Conservation (phyloP, 2,888 invertebrate species). For the Alloplasta piceator region DNA sequence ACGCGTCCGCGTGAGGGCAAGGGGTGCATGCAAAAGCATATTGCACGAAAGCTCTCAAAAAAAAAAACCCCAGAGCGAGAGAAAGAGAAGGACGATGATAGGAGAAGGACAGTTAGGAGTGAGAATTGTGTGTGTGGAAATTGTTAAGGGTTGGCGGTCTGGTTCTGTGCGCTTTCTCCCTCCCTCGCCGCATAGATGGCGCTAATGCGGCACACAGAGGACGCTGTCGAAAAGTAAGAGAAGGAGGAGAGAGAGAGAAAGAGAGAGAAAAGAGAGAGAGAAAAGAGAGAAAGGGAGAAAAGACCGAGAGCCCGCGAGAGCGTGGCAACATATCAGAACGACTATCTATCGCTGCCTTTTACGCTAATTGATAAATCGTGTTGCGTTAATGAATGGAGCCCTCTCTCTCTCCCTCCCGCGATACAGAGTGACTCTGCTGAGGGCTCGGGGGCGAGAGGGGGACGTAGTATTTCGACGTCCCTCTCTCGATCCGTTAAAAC, state of each 20-base stretch:
- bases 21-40: too few species aligned
- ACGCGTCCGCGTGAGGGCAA: slow-evolving; percentile 32
- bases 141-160: slow-evolving; percentile 26
- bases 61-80: slow-evolving; percentile 19
- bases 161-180: slow-evolving; percentile 8
- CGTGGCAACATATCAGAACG: slow-evolving; percentile 80
- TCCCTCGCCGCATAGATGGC: slow-evolving; percentile 10
- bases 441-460: neutral
- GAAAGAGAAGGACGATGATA: neutral
- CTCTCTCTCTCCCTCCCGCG: slow-evolving; percentile 24
- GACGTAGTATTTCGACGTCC: slow-evolving; percentile 21
- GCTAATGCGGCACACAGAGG: slow-evolving; percentile 26
- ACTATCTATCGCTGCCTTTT: slow-evolving; percentile 83
- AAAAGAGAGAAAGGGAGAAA: slow-evolving; percentile 35
- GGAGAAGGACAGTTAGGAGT: slow-evolving; percentile 12
- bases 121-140: neutral
- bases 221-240: slow-evolving; percentile 36
- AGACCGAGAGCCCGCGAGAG: slow-evolving; percentile 59
- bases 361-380: slow-evolving; percentile 84
- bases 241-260: slow-evolving; percentile 25
- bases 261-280: neutral
- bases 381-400: slow-evolving; percentile 82
- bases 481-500: slow-evolving; percentile 52
- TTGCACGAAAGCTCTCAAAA: too few species aligned
- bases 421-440: neutral